Base-by-base conservation (phyloP, 2,113 vertebrate species). In the Megaceryle maxima region DNA sequence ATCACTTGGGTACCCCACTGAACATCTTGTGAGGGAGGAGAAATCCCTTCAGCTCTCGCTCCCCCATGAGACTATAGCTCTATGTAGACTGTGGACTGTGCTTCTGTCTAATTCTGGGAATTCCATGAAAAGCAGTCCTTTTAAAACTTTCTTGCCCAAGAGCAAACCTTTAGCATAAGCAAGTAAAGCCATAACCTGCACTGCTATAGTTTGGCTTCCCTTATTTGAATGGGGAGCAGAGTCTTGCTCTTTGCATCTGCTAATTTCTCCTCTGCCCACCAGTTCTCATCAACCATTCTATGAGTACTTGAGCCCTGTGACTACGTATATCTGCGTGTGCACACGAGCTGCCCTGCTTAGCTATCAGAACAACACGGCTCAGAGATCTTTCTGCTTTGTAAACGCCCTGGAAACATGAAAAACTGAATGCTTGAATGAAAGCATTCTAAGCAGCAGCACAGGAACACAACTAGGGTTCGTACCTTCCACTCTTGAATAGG, bases 401-500 rank as follows among this genome's bases (percentile, higher is more conserved):
- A 62, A 22, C 8, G 1, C 8, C 28, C 55, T 16, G 2, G 15
- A 33, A 87, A 50, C 28, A 15, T 0, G 2, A 43, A 31, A 21
- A 8, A 15, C 0, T 0, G 6, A n/a, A 39, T 7, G 5, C 0
- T 10, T 28, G 16, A 24, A 31, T 1, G 8, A 20, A 60, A 46
- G 5, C 4, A 1, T 21, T 24, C 75, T 16, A 19, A 78, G 33
- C 7, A 63, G 33, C 6, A 81, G 24, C 4, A 13, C 8, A 77
- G 21, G n/a, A 66, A 22, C 20, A 18, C 19, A 66, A 68, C 17
- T 3, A 3, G 46, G 7, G 44, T 17, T 44, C 1, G 3, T 98
- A 99, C 99, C 99, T 99, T 97, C 99, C 99, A 86, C 95, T 98
- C 96, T 97, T 98, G 97, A 99, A 99, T 7, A 99, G 98, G 95